Percentiles rank a stretch among this genome's conserved stretches.
phyloP scores from a whole-genome alignment of 2,797 vertebrate genomes.

The Thamnophis elegans region DNA sequence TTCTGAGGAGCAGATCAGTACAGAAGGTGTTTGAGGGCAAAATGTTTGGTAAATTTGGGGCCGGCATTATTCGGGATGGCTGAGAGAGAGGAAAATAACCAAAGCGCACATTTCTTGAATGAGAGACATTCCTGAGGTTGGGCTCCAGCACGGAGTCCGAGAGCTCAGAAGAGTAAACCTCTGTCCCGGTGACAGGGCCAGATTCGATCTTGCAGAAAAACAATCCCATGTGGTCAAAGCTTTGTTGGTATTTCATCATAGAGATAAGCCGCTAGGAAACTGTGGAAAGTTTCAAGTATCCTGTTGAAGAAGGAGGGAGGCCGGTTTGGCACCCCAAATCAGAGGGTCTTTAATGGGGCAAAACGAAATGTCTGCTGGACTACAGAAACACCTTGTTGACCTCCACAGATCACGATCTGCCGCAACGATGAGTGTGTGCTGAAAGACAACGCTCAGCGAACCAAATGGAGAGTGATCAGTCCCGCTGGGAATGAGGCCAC shows the following conservation, averaged over 20 bases:
- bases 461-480: constrained; percentile 98
- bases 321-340: not conserved
- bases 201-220: not conserved
- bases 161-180: not conserved
- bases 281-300: too few species aligned
- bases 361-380: not conserved
- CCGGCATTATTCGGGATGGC: not conserved
- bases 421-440: constrained; percentile 95
- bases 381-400: not conserved
- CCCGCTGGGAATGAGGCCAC: constrained; percentile 97
- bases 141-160: not conserved
- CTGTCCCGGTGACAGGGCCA: not conserved
- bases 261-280: not conserved
- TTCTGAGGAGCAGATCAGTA: not conserved
- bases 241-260: not conserved
- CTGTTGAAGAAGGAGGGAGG: not conserved
- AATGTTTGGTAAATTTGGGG: not conserved
- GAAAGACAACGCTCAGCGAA: constrained; percentile 95
- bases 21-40: not conserved
- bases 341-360: not conserved
- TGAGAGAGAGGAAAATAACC: not conserved
- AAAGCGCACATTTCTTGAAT: not conserved
- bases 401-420: constrained; percentile 88
- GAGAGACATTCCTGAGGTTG: not conserved
- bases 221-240: not conserved